Conservation (phyloP, 53 echinoderm and acorn worm genomes). For the Echinarachnius parma region DNA sequence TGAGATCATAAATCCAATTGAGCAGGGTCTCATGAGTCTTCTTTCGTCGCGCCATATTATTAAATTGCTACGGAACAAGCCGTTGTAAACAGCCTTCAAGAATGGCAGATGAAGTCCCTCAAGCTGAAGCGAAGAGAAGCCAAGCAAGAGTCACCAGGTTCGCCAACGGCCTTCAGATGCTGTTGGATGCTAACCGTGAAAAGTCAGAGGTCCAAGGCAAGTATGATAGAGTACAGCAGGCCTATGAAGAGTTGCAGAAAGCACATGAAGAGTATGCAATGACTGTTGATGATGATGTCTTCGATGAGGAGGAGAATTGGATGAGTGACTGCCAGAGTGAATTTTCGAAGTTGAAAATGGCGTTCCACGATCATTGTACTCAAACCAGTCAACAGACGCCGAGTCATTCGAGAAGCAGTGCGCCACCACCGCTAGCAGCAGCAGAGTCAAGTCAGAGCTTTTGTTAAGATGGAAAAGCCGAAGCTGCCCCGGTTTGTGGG, state of each 20-base stretch:
- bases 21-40: no score
- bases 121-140: conserved; percentile 27
- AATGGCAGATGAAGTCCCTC: conserved; percentile 13
- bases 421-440: no score
- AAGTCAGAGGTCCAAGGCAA: background rate
- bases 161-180: background rate
- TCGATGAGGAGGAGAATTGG: conserved; percentile 46
- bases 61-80: no score
- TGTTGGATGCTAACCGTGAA: background rate
- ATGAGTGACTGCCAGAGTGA: conserved; percentile 31
- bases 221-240: background rate
- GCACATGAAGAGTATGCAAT: conserved; percentile 1
- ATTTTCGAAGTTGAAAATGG: conserved; percentile 26
- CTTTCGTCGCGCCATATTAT: no score
- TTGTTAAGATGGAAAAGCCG: conserved; percentile 42
- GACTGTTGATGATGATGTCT: conserved; percentile 36
- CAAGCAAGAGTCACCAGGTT: conserved; percentile 17
- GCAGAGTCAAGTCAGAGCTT: no score
- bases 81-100: no score
- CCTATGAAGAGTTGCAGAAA: conserved; percentile 1
- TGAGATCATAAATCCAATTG: no score
- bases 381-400: background rate
- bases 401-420: no score
- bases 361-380: conserved; percentile 1
- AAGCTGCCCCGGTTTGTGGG: conserved; percentile 57